A percentile compares a stretch with the other conserved stretches of the same genome.
Evolutionary conservation across 2,797 vertebrate genomes (phyloP).

Genomic region (Phoxinus dragarum): DNA sequence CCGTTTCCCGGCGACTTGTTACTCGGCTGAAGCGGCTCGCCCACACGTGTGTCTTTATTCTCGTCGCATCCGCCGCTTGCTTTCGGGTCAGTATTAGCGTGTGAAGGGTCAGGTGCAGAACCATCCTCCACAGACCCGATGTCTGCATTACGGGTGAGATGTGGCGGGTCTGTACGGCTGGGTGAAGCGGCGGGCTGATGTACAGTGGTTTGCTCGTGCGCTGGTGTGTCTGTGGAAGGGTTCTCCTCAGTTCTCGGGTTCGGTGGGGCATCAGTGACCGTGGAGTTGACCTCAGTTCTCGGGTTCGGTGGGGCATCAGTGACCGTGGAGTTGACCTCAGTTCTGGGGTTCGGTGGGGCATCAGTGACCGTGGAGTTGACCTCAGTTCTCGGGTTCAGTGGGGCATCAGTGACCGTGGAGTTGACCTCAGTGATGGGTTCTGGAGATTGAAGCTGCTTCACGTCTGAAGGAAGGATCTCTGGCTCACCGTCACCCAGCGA

Average conservation of each 20-base stretch:
- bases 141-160: constrained; percentile 63
- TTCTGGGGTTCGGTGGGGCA: too few species aligned
- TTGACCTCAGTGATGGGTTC: constrained; percentile 53
- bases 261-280: too few species aligned
- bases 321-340: too few species aligned
- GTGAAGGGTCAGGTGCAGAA: background rate
- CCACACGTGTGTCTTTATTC: background rate
- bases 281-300: too few species aligned
- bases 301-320: too few species aligned
- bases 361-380: too few species aligned
- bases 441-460: constrained; percentile 38
- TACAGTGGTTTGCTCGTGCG: background rate
- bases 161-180: constrained; percentile 63
- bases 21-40: background rate
- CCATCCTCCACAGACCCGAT: constrained; percentile 38
- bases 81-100: constrained; percentile 23
- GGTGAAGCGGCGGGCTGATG: background rate
- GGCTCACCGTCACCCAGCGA: background rate
- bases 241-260: background rate
- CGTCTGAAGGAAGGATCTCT: constrained; percentile 36
- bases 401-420: too few species aligned
- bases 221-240: background rate
- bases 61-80: constrained; percentile 41
- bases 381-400: too few species aligned
- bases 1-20: background rate